A percentile compares a stretch with the other conserved stretches of the same genome.
These are phyloP conservation scores for Psammodynastes pulverulentus DNA, from an alignment of 2,113 vertebrate genomes.

Conservation along the genomic window DNA sequence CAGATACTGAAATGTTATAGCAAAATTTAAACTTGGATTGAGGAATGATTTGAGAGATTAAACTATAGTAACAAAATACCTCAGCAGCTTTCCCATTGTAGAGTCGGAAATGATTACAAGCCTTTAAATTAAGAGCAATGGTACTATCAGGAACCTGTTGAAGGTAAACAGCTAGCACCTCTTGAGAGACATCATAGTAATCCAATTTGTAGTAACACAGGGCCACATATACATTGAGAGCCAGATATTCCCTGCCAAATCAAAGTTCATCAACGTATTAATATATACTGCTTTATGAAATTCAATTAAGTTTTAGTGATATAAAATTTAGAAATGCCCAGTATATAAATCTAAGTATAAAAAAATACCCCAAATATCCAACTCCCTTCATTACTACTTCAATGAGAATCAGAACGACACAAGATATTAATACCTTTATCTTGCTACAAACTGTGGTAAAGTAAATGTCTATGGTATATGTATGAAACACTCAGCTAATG, in stretches of 20 bases:
- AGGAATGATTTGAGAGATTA: constrained; percentile 29
- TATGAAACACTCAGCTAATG: constrained; percentile 22
- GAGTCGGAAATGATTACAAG: constrained; percentile 95
- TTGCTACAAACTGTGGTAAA: neutral
- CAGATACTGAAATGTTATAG: constrained; percentile 11
- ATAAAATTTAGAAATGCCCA: neutral
- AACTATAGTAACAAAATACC: constrained; percentile 69
- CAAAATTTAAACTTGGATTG: constrained; percentile 15
- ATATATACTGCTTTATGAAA: neutral
- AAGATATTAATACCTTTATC: neutral
- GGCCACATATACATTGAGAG: constrained; percentile 95
- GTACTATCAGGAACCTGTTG: constrained; percentile 94
- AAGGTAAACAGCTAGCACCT: constrained; percentile 93
- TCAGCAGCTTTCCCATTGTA: constrained; percentile 96
- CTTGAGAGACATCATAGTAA: constrained; percentile 96
- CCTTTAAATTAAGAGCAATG: constrained; percentile 96
- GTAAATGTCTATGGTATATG: neutral
- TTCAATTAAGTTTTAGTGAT: neutral
- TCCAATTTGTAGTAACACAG: constrained; percentile 98
- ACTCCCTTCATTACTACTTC: neutral
- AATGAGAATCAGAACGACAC: neutral
- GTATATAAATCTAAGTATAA: neutral
- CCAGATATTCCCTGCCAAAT: constrained; percentile 83
- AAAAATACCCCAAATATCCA: neutral
- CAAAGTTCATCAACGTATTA: constrained; percentile 35